Percentiles rank a stretch among this genome's conserved stretches.
These are phyloP conservation scores for Brachyrhaphis roseni DNA, from an alignment of 2,797 vertebrate genomes.

Conservation along the genomic window DNA sequence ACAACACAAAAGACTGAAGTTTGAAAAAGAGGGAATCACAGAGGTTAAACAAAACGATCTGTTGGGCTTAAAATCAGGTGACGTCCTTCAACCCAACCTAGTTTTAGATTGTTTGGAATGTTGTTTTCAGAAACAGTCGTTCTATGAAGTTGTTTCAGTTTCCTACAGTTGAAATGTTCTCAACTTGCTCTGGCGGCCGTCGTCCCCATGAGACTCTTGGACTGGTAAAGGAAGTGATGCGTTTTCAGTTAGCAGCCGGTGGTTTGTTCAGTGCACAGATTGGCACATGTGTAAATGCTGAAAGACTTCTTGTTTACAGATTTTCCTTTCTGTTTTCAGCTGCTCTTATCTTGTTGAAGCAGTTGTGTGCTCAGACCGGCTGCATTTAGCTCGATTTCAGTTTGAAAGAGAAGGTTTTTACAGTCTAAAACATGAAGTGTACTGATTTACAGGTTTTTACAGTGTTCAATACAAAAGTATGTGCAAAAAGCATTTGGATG, in stretches of 20 bases:
- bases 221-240: constrained; percentile 8
- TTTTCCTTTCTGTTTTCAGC: not conserved
- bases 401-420: not conserved
- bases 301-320: not conserved
- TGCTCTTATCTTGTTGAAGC: not conserved
- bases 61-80: not conserved
- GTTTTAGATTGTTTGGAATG: not conserved
- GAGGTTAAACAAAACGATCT: not conserved
- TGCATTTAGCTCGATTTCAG: not conserved
- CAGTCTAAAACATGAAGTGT: not conserved
- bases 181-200: not conserved
- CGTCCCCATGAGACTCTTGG: not conserved
- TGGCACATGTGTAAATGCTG: not conserved
- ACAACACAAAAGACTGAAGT: not conserved
- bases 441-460: not conserved
- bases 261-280: not conserved
- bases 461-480: not conserved
- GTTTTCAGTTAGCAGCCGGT: constrained; percentile 6
- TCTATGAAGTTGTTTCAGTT: not conserved
- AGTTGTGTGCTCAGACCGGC: not conserved
- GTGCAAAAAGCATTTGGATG: not conserved
- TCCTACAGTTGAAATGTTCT: not conserved
- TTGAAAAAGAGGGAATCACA: not conserved
- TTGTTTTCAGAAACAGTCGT: not conserved
- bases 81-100: not conserved